phyloP scores from a whole-genome alignment of 2,797 vertebrate genomes.

The Pangasius krempfi region DNA sequence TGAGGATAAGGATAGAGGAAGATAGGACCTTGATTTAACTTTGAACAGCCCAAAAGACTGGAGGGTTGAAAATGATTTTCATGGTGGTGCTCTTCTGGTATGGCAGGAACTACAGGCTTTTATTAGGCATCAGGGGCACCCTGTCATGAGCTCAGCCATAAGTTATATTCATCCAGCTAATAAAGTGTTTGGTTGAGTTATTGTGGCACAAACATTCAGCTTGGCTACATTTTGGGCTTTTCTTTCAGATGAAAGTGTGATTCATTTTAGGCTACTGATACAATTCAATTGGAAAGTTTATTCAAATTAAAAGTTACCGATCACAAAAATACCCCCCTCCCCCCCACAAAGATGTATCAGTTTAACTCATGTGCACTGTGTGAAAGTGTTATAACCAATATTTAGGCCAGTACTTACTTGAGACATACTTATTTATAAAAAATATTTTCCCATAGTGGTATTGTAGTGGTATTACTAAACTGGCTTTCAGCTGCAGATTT shows the following conservation, averaged over 20 bases:
- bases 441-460: neutral
- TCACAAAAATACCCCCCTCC: neutral
- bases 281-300: neutral
- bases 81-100: neutral
- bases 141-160: constrained; percentile 9
- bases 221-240: neutral
- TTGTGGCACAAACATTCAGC: neutral
- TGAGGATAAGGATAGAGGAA: neutral
- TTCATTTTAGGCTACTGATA: neutral
- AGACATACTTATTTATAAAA: neutral
- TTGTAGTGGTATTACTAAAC: neutral
- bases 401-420: neutral
- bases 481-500: neutral
- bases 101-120: constrained; percentile 19
- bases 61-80: constrained; percentile 23
- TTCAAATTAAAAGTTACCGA: neutral
- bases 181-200: constrained; percentile 7
- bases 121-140: constrained; percentile 1
- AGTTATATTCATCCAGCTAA: constrained; percentile 21
- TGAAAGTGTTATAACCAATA: neutral
- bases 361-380: neutral
- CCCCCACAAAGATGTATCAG: neutral
- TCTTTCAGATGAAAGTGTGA: neutral
- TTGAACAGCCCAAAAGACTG: neutral
- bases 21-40: constrained; percentile 8